Conservation (phyloP, 64 coral and sea anemone genomes). For the Actinia equina region DNA sequence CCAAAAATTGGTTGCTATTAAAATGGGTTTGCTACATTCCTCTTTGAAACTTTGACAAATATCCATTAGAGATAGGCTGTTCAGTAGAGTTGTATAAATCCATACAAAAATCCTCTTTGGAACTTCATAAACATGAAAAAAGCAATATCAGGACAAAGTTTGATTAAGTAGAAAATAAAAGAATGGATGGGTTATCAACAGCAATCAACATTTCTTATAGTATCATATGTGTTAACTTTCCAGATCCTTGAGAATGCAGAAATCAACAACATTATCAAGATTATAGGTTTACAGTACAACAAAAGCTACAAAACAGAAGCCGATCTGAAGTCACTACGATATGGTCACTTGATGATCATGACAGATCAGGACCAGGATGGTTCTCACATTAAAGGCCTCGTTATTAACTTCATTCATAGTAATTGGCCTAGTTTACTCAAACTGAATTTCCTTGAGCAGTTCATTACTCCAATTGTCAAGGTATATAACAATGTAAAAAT, state of each 20-base stretch:
- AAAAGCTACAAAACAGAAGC: conserved; percentile 79
- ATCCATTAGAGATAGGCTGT: too few species aligned
- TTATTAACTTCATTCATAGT: conserved; percentile 94
- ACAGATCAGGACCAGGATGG: conserved; percentile 99
- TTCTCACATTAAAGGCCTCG: conserved; percentile 95
- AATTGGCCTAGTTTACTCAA: conserved; percentile 83
- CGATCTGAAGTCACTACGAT: conserved; percentile 82
- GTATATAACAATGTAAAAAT: conserved; percentile 22
- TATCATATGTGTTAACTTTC: neutral
- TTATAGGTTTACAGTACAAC: conserved; percentile 88
- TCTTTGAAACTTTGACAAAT: too few species aligned
- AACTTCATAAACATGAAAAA: too few species aligned
- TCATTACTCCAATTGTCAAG: conserved; percentile 99
- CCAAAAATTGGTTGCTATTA: too few species aligned
- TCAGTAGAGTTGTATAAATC: too few species aligned
- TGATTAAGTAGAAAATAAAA: too few species aligned
- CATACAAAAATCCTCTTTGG: too few species aligned
- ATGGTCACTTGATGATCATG: conserved; percentile 98
- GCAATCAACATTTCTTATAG: too few species aligned
- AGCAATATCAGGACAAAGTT: too few species aligned
- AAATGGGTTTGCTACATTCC: too few species aligned
- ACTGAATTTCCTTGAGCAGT: conserved; percentile 81
- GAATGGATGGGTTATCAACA: too few species aligned
- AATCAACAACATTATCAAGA: conserved; percentile 99
- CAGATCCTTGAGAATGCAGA: conserved; percentile 94